Base-by-base conservation (phyloP, 2,888 invertebrate species). In the Neria commutata region DNA sequence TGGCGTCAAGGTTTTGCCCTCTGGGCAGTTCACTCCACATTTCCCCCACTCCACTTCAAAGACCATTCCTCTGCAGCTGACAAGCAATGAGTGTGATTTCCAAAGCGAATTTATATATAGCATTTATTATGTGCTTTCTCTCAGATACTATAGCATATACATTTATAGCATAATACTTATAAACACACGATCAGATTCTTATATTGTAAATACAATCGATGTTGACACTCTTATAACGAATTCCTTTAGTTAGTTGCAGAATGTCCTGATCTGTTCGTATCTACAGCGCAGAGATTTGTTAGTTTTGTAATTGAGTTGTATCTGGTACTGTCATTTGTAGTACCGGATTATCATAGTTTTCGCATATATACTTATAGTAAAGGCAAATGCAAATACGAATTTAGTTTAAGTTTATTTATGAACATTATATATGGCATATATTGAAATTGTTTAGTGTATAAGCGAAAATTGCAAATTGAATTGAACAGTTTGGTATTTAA, bases 391-490 rank as follows among this genome's bases (percentile, higher is more conserved):
- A 42, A 14, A 19, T 21, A 4, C 17, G 4, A 19, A 21, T 8
- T 19, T 42, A 42, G 17, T 42, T 42, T 42, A 19, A 17, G 21
- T n/a, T n/a, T 37, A 37, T 37, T 37, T 37, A n/a, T 37, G 37
- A 14, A 37, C n/a, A 14, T 37, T 23, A 26, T 17, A 50, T 21
- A 29, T 16, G 16, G 16, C n/a, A 48, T 37, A 63, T 65, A 67
- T 73, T 73, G 67, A 71, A 71, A 72, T 72, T 75, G 75, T 75
- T 75, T 72, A 72, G 74, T 45, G 42, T 50, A 55, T 72, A 72
- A 72, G 72, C 65, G 72, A 73, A 17, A 4, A 42, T 42, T 42
- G 21, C 4, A 21, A 19, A 42, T 42, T 42, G 42, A 42, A 42
- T 42, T 42, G 42, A 42, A 42, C 3, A 6, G n/a, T 19, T 19